Evolutionary conservation across 2,113 vertebrate genomes (phyloP).

Genomic region (Caloenas nicobarica): DNA sequence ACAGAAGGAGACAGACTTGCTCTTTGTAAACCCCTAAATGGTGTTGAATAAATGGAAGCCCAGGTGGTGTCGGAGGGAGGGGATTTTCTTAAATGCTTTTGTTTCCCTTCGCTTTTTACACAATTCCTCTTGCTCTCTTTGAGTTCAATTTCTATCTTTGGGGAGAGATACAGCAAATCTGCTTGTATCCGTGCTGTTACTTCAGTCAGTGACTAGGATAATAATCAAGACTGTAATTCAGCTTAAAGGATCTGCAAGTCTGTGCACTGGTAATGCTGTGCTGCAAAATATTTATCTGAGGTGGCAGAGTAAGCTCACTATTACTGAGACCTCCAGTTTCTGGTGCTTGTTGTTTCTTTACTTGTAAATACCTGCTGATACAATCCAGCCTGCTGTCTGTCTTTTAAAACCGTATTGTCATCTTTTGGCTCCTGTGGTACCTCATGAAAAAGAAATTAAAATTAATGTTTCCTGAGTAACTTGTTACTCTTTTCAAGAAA

Average conservation of each 20-base stretch:
- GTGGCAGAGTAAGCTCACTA: not conserved
- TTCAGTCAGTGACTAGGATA: not conserved
- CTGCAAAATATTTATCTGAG: not conserved
- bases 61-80: not conserved
- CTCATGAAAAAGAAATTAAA: not conserved
- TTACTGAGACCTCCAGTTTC: not conserved
- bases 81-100: not conserved
- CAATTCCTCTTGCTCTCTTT: not conserved
- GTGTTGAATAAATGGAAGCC: not conserved
- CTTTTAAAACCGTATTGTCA: not conserved
- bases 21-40: not conserved
- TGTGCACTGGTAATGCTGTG: not conserved
- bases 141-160: not conserved
- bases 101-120: not conserved
- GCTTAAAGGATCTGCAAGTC: slow-evolving; percentile 41
- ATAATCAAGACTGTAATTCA: slow-evolving; percentile 19
- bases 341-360: not conserved
- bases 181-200: not conserved
- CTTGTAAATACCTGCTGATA: not conserved
- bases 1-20: not conserved
- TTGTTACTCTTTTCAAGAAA: not conserved
- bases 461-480: not conserved
- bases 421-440: not conserved
- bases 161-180: not conserved
- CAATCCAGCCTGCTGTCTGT: not conserved